Evolutionary conservation across 1,140 invertebrate genomes (phyloP).

Genomic region (Rhyacophila brunnea): DNA sequence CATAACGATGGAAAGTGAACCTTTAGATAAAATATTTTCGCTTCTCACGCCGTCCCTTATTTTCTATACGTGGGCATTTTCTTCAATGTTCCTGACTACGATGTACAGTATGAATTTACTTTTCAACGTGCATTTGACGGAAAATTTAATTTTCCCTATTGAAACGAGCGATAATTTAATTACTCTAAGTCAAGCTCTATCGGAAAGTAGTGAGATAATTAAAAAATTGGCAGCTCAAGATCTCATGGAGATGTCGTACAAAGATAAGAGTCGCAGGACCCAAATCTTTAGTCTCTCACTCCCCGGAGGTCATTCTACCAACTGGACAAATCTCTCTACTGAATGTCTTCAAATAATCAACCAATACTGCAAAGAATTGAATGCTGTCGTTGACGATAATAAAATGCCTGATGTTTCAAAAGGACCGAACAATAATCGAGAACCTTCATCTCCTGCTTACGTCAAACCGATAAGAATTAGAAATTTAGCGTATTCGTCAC

Average conservation of each 20-base stretch:
- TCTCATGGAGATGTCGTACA: slow-evolving; percentile 61
- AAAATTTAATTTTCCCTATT: slow-evolving; percentile 63
- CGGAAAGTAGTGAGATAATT: slow-evolving; percentile 61
- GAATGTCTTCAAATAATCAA: slow-evolving; percentile 60
- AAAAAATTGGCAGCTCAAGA: slow-evolving; percentile 71
- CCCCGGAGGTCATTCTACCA: slow-evolving; percentile 75
- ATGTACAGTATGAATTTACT: slow-evolving; percentile 67
- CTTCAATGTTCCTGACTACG: slow-evolving; percentile 65
- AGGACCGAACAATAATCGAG: slow-evolving; percentile 31
- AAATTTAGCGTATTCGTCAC: slow-evolving; percentile 48
- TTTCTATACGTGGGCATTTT: slow-evolving; percentile 65
- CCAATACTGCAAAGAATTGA: slow-evolving; percentile 61
- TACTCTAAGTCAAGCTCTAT: slow-evolving; percentile 57
- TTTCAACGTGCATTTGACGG: slow-evolving; percentile 68
- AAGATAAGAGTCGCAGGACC: slow-evolving; percentile 55
- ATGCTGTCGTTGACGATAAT: slow-evolving; percentile 51
- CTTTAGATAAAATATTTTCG: slow-evolving; percentile 54
- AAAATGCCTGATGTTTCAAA: slow-evolving; percentile 38
- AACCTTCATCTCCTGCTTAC: slow-evolving; percentile 38
- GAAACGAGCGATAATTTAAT: slow-evolving; percentile 41
- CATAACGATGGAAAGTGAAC: slow-evolving; percentile 52
- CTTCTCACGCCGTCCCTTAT: slow-evolving; percentile 56
- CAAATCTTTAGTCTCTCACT: slow-evolving; percentile 70
- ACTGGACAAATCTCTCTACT: slow-evolving; percentile 70
- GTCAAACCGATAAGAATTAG: slow-evolving; percentile 44